Evolutionary conservation across 1,140 invertebrate species (phyloP), one percentile per base, ranked within the genome.

Genomic region (Arctopsyche grandis): DNA sequence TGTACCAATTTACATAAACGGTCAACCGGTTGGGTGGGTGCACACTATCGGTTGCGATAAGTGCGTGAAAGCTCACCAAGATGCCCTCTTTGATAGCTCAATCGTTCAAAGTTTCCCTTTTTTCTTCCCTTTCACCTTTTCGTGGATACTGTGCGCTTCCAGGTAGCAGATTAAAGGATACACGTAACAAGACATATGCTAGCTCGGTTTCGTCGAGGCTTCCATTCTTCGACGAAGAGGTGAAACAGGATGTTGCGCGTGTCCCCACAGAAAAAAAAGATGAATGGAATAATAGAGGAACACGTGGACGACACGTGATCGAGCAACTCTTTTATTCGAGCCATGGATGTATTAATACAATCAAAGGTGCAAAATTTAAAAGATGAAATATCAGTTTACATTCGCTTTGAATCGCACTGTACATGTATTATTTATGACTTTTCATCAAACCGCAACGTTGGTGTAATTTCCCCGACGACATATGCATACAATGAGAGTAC

Each of bases 261-360:
- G 24, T 74, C 44, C 12, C 69, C 63, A n/a, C 63, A 66, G 1
- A 63, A 26, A 26, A 26, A 74, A 78, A 38, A 69, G 78, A 75
- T 79, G 78, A 82, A 78, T 77, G 58, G 78, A 58, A 82, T 81
- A 81, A 81, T 78, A 71, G 77, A 74, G 58, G 10, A 16, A 74
- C 81, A 78, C 81, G 81, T 82, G 81, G 81, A 73, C 71, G 81
- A 79, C 81, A 78, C 81, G 78, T 78, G 80, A 79, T 12, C 77
- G 56, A 56, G 26, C 66, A 82, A 82, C 75, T 79, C 75, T 79
- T 82, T 77, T 75, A 46, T 19, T 71, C 48, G 69, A 77, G 3
- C 3, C 29, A 38, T 4, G 29, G 7, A 77, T 52, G 21, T 66
- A 24, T 66, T n/a, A n/a, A 19, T 66, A 66, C 21, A 38, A 38